Conservation (phyloP, 2,113 vertebrate species). For the Zosterops borbonicus region DNA sequence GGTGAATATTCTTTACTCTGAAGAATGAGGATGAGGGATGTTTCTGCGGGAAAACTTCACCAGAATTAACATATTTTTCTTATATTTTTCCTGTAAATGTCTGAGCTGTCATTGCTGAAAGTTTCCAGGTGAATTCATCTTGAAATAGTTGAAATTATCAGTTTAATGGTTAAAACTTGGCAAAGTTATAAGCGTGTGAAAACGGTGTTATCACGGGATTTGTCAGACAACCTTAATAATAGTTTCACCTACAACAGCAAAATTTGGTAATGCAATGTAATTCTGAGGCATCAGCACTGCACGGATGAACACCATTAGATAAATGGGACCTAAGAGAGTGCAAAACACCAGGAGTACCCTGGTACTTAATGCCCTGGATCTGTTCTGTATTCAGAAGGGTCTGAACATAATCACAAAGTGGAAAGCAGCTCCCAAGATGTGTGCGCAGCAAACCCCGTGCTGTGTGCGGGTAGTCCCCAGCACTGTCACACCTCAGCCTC, state of each 20-base stretch:
- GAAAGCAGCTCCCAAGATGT: neutral
- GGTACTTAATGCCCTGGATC: neutral
- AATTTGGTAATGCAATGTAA: neutral
- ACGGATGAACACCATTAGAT: conserved; percentile 1
- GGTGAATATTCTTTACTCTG: conserved; percentile 5
- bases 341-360: neutral
- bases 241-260: conserved; percentile 45
- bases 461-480: neutral
- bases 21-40: neutral
- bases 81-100: neutral
- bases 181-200: neutral
- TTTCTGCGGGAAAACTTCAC: neutral
- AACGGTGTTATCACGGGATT: neutral
- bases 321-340: conserved; percentile 24
- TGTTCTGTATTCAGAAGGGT: neutral
- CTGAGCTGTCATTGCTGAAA: neutral
- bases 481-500: neutral
- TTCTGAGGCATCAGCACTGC: conserved; percentile 53
- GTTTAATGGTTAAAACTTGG: neutral
- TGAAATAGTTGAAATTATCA: neutral
- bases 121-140: conserved; percentile 29
- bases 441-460: neutral
- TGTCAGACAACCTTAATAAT: conserved; percentile 45
- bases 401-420: neutral
- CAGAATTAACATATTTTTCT: conserved; percentile 4